Conservation (phyloP, 2,888 invertebrate genomes). For the Podotricha telesiphe region DNA sequence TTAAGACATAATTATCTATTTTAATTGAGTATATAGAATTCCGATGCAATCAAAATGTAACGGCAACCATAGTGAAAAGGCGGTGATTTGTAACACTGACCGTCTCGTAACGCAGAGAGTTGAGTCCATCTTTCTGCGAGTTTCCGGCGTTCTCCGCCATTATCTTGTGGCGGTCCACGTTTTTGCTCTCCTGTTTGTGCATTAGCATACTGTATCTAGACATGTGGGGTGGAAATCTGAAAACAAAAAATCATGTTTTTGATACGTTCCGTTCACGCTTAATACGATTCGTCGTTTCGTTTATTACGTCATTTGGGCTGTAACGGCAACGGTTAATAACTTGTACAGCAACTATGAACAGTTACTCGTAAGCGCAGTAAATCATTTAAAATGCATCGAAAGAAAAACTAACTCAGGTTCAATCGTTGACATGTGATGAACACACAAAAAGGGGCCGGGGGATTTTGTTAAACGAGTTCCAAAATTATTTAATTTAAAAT, state of each 20-base stretch:
- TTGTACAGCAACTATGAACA: too few relatives aligned
- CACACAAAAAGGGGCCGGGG: too few relatives aligned
- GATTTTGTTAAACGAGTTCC: too few relatives aligned
- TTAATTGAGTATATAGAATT: background rate
- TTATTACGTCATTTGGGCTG: too few relatives aligned
- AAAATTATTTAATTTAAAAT: too few relatives aligned
- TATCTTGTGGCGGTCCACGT: conserved; percentile 54
- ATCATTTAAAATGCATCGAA: too few relatives aligned
- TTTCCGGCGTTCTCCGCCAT: conserved; percentile 52
- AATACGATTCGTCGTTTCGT: too few relatives aligned
- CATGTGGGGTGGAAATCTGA: conserved; percentile 65
- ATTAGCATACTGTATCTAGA: conserved; percentile 72
- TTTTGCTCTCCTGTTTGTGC: conserved; percentile 62
- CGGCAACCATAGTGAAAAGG: conserved; percentile 65
- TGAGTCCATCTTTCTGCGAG: conserved; percentile 56
- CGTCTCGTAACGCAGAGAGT: conserved; percentile 48
- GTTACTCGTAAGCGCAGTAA: too few relatives aligned
- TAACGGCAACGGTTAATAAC: too few relatives aligned
- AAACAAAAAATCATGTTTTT: conserved; percentile 7
- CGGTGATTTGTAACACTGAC: conserved; percentile 52
- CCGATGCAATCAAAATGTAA: conserved; percentile 54
- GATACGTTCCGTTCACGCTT: too few relatives aligned
- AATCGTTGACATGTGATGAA: too few relatives aligned
- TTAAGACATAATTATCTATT: background rate
- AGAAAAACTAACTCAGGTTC: too few relatives aligned